Evolutionary conservation across 2,797 vertebrate species (phyloP), one percentile per base, ranked within the genome.

Genomic region (Bradypus variegatus): DNA sequence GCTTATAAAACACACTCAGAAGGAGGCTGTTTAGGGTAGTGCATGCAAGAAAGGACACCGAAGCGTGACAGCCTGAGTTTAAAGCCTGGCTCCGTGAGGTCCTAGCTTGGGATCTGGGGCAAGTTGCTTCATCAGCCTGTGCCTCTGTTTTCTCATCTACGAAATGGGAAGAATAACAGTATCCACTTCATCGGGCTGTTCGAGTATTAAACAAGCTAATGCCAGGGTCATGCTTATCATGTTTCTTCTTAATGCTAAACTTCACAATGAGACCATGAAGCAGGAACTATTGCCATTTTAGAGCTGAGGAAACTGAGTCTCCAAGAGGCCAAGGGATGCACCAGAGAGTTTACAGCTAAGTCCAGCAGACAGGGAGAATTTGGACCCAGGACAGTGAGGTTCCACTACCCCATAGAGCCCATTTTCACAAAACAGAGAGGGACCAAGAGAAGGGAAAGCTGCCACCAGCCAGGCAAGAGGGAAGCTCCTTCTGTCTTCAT

Each of bases 11-110:
- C 60, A 81, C 50, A 27, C n/a, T 65, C 14, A 4, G 0, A 36
- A 53, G 1, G 65, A 91, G 48, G 77, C 8, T 2, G 31, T 5
- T 9, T 6, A 38, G 65, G 31, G 38, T 1, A 15, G 0, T 0
- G 25, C 5, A 38, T 21, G 64, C 64, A 75, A 18, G 27, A 3
- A 9, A 67, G 41, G 64, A 23, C 6, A 38, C 78, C 60, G 6
- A 50, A 9, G 9, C 0, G 10, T 31, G 12, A 19, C 6, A 0
- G n/a, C 19, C 50, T 12, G 1, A 69, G 58, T 50, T 50, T 45
- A 27, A 70, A 69, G 69, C 67, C 80, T 73, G 41, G 69, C 50
- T 31, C 1, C 0, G 45, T 7, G 48, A 36, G 36, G 41, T 18
- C 75, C 11, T 33, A n/a, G 77, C 58, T 60, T 25, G 72, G 50